A percentile compares a stretch with the other conserved stretches of the same genome.
These are phyloP conservation scores for Eulemur rufifrons DNA, from an alignment of 2,113 vertebrate species.

Conservation along the genomic window DNA sequence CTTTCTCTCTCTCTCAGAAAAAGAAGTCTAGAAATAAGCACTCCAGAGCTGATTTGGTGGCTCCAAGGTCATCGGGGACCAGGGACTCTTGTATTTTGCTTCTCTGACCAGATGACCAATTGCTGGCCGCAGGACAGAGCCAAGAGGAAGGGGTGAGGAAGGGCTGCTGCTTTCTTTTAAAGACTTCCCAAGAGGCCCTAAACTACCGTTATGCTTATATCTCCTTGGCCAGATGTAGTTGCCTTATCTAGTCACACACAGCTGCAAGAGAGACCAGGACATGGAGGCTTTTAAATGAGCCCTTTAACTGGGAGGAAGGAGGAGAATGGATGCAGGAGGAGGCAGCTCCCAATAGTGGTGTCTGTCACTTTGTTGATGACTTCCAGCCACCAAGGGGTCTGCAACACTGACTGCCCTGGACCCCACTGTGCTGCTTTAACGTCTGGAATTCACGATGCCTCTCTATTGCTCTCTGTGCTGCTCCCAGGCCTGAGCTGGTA, in stretches of 20 bases:
- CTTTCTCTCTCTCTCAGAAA: background rate
- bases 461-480: background rate
- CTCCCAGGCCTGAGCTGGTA: background rate
- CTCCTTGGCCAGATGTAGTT: background rate
- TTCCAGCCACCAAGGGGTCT: background rate
- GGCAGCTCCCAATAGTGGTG: background rate
- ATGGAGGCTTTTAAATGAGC: background rate
- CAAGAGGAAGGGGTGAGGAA: background rate
- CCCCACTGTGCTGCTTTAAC: background rate
- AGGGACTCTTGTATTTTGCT: background rate
- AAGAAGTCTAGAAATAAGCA: background rate
- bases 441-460: background rate
- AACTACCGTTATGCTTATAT: background rate
- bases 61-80: background rate
- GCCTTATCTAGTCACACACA: background rate
- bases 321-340: background rate
- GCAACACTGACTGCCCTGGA: background rate
- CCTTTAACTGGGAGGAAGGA: background rate
- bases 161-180: background rate
- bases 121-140: background rate
- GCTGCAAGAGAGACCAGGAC: background rate
- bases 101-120: background rate
- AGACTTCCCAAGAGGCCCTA: background rate
- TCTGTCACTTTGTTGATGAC: background rate
- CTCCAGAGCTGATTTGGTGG: background rate